These are phyloP conservation scores for Dioctria linearis DNA, from an alignment of 2,888 invertebrate genomes.

Conservation along the genomic window DNA sequence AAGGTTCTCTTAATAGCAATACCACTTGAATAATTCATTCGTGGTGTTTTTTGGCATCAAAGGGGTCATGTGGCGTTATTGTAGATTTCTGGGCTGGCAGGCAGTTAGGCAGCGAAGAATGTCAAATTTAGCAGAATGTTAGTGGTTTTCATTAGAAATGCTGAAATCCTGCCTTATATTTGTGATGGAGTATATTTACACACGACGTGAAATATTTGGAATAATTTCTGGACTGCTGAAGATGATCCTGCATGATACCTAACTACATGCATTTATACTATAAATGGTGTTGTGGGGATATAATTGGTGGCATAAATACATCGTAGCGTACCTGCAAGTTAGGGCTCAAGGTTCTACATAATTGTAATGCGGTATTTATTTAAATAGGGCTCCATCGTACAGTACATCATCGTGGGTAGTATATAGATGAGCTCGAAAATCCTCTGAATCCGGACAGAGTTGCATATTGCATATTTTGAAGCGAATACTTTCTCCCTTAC, in stretches of 20 bases:
- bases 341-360: conserved; percentile 88
- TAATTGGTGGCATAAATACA: too few species aligned
- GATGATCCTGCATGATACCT: not conserved
- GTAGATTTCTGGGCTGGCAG: not conserved
- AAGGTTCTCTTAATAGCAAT: conserved; percentile 8
- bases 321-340: conserved; percentile 78
- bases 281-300: too few species aligned
- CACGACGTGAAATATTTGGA: not conserved
- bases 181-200: not conserved
- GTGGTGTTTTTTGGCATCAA: conserved; percentile 35
- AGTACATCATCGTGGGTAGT: conserved; percentile 86
- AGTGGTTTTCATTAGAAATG: conserved; percentile 5
- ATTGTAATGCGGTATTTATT: conserved; percentile 90
- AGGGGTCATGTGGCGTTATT: conserved; percentile 35
- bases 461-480: conserved; percentile 96
- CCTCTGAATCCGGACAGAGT: conserved; percentile 86
- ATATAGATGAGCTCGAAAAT: conserved; percentile 92
- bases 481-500: conserved; percentile 85
- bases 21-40: conserved; percentile 44
- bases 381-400: conserved; percentile 84
- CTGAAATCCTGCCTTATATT: not conserved
- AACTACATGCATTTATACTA: too few species aligned
- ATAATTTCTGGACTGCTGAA: not conserved
- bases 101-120: not conserved
- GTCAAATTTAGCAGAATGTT: conserved; percentile 9